Evolutionary conservation across 2,797 vertebrate genomes (phyloP), one percentile per base, ranked within the genome.

Genomic region (Xenops minutus): DNA sequence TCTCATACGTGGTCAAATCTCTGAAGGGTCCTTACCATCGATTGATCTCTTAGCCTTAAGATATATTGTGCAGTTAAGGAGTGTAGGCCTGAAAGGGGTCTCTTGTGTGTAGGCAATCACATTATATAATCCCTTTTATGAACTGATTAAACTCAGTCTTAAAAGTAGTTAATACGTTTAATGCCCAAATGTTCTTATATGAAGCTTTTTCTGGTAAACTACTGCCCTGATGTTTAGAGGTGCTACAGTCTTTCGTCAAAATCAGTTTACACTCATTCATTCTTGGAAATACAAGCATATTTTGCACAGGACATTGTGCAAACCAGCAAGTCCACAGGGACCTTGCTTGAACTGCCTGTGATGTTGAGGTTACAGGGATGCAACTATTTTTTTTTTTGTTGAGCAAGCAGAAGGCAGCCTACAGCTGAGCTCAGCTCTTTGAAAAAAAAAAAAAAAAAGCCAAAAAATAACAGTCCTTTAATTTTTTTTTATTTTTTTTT

Each of bases 71-170:
- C 67, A 79, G 63, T 92, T 89, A 91, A 89, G 44, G 64, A 92
- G 12, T n/a, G 27, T 34, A 87, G 63, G 36, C 90, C 84, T 80
- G 56, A 64, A 93, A 95, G 49, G 81, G 16, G 81, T 92, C 90
- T 96, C 94, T 43, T 82, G 94, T 82, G 94, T 85, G 56, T 49
- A 92, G 77, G 61, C 59, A 82, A 87, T 87, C 75, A 83, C 81
- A 93, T 92, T 89, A 72, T 94, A 83, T 89, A 95, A 95, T 88
- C 72, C 59, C 34, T 95, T 94, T 95, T 88, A 92, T 87, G 84
- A 95, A 92, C 64, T 94, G 75, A 92, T 97, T 95, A 96, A 91
- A 80, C 49, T 91, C 61, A 71, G 7, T 80, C 59, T 95, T 95
- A 76, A 76, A 90, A 87, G 75, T 77, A 86, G 84, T 89, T 96